Conservation (phyloP, 2,113 vertebrate genomes). For the Nanger granti region DNA sequence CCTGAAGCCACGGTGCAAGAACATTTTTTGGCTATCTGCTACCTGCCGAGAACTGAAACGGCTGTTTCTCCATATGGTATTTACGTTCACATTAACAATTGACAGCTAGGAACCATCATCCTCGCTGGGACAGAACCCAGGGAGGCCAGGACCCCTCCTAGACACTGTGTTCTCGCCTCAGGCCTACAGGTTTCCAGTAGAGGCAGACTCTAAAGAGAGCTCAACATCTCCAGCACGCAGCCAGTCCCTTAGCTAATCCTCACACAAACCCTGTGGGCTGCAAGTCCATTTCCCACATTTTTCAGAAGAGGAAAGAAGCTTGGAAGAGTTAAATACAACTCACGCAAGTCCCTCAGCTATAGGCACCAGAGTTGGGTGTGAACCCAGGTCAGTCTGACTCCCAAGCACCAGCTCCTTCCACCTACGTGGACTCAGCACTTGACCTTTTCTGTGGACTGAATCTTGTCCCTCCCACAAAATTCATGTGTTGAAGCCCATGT, state of each 20-base stretch:
- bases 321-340: neutral
- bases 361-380: neutral
- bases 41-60: neutral
- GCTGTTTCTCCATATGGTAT: neutral
- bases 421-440: neutral
- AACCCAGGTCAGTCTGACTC: neutral
- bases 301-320: neutral
- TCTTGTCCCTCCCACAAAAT: neutral
- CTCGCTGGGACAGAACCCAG: neutral
- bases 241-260: fast-evolving
- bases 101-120: neutral
- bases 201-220: neutral
- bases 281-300: neutral
- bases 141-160: neutral
- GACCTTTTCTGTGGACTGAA: neutral
- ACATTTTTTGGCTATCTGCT: too few species aligned
- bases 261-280: neutral
- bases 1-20: neutral
- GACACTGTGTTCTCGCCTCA: fast-evolving
- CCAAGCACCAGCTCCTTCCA: neutral
- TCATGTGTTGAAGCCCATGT: neutral
- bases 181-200: neutral
- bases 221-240: neutral
- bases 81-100: neutral
- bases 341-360: neutral